Evolutionary conservation across 2,113 vertebrate species (phyloP), one percentile per base, ranked within the genome.

Genomic region (Chaetodon auriga): DNA sequence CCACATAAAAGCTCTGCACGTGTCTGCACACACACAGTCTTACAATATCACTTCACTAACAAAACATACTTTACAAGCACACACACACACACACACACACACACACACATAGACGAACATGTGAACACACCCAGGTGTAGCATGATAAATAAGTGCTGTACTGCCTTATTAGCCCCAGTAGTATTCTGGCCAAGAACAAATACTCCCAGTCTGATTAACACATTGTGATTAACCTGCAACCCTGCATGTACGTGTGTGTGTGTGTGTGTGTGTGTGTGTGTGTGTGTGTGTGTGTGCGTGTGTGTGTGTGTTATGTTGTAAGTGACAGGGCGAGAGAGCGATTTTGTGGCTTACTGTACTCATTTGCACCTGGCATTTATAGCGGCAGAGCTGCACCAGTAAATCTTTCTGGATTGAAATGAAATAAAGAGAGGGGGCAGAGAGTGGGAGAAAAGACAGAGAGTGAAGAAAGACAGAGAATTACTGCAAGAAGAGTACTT

Each of bases 131-230:
- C 14, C 38, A 82, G 76, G 69, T 81, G 81, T 65, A 84, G 78
- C 68, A 82, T 83, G 74, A 87, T 69, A 74, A 91, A 87, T 91
- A 86, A 88, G 69, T 62, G 64, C 78, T 84, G 58, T 75, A 51
- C 57, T 75, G 73, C 70, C 55, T 84, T 91, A 91, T 93, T 91
- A 93, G 77, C 78, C 90, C 90, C 87, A 79, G 80, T 54, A 54
- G 92, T 46, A 75, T 75, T 80, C 68, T 54, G 18, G 57, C 53
- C 36, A 80, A 55, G 71, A 83, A 87, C 92, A 96, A 96, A 96
- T 94, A 96, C 87, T 95, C 94, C 92, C 92, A 94, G 94, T 93
- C 86, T 84, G 93, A 96, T 95, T 95, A 96, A 85, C 84, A 89
- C 18, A 1, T 81, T 80, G 75, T 87, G 63, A 71, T 61, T 81